A percentile compares a stretch with the other conserved stretches of the same genome.
phyloP scores from a whole-genome alignment of 2,113 vertebrate species.

The Ascaphus truei region DNA sequence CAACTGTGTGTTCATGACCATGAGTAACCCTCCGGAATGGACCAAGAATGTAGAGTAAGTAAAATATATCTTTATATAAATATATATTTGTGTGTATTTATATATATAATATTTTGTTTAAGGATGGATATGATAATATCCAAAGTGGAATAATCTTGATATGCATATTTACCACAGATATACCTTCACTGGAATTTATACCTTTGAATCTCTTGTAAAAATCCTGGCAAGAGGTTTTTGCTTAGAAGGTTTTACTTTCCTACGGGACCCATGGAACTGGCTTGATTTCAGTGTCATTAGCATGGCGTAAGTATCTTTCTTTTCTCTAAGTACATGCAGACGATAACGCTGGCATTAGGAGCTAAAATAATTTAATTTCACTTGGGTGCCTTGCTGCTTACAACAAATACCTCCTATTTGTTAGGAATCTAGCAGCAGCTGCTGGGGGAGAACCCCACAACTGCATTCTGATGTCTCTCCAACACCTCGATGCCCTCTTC shows the following conservation, averaged over 20 bases:
- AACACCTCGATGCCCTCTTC: too few species aligned
- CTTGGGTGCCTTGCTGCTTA: too few species aligned
- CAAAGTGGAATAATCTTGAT: slow-evolving; percentile 24
- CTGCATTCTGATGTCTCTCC: too few species aligned
- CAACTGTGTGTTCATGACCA: slow-evolving; percentile 99
- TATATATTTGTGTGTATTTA: slow-evolving; percentile 48
- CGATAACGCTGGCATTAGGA: too few species aligned
- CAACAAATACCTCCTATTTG: not conserved
- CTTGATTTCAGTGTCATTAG: slow-evolving; percentile 94
- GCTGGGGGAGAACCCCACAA: too few species aligned
- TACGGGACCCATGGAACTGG: slow-evolving; percentile 99
- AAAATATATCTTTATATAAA: slow-evolving; percentile 17
- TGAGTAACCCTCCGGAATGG: slow-evolving; percentile 94
- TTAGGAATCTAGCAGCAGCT: too few species aligned
- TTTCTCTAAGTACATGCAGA: not conserved
- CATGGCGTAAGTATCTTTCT: slow-evolving; percentile 88
- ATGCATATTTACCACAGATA: slow-evolving; percentile 75
- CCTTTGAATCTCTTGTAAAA: slow-evolving; percentile 92
- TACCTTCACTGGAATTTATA: slow-evolving; percentile 94
- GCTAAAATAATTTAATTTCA: too few species aligned
- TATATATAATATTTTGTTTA: not conserved
- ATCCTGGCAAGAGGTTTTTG: slow-evolving; percentile 95
- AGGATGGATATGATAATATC: slow-evolving; percentile 2
- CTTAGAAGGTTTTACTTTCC: slow-evolving; percentile 91
- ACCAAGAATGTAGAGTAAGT: slow-evolving; percentile 98